Conservation (phyloP, 2,888 invertebrate genomes). For the Pteria penguin region DNA sequence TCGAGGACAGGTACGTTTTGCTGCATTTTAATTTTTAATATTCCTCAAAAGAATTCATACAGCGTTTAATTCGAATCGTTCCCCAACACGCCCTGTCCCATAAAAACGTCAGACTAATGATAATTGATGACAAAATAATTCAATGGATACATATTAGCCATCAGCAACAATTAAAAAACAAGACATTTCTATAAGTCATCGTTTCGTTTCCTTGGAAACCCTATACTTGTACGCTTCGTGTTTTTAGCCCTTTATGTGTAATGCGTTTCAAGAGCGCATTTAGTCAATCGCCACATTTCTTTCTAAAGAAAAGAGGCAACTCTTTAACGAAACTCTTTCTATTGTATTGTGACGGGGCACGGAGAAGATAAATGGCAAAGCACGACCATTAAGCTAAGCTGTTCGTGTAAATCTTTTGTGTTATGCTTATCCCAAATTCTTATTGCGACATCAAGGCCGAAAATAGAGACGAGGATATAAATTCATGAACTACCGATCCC, state of each 20-base stretch:
- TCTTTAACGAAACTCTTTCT: slow-evolving; percentile 16
- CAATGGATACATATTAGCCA: slow-evolving; percentile 35
- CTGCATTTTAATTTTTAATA: slow-evolving; percentile 8
- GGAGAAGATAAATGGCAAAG: slow-evolving; percentile 26
- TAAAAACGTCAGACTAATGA: slow-evolving; percentile 41
- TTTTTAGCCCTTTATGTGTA: slow-evolving; percentile 31
- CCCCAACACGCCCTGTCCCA: slow-evolving; percentile 28
- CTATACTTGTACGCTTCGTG: slow-evolving; percentile 37
- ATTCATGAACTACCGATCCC: slow-evolving; percentile 25
- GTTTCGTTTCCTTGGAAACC: slow-evolving; percentile 38
- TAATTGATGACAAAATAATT: slow-evolving; percentile 39
- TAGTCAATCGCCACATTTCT: slow-evolving; percentile 3
- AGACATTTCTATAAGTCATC: slow-evolving; percentile 42
- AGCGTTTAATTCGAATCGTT: slow-evolving; percentile 5
- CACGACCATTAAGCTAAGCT: slow-evolving; percentile 21
- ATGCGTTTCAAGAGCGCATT: slow-evolving; percentile 27
- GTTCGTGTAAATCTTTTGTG: slow-evolving; percentile 34
- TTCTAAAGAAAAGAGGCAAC: not conserved
- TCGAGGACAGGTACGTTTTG: no score
- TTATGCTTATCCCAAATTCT: slow-evolving; percentile 21
- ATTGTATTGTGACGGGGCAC: slow-evolving; percentile 21
- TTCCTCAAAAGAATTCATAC: slow-evolving; percentile 10
- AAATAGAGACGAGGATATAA: slow-evolving; percentile 20
- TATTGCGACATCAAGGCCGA: slow-evolving; percentile 6
- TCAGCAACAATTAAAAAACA: slow-evolving; percentile 40